Base-by-base conservation (phyloP, 2,888 invertebrate species). In the Oxystoma pomonae region DNA sequence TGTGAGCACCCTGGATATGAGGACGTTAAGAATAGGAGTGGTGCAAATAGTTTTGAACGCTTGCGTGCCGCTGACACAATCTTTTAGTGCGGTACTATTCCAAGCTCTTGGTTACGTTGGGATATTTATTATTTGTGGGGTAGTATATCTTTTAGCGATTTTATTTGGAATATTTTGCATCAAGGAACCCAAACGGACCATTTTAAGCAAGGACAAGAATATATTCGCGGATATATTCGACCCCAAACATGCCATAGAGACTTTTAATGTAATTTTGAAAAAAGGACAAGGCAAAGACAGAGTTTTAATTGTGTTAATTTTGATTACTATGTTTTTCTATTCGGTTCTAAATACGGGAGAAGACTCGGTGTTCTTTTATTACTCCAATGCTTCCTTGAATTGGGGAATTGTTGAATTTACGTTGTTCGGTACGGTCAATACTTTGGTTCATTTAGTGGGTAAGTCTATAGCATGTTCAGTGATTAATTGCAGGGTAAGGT, bases 1-100 rank as follows among this genome's bases (percentile, higher is more conserved):
- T 68, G 75, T 79, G 1, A 80, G 87, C 52, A 80, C 84, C 0
- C 62, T 83, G 19, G 85, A 86, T 69, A 82, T 84, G 67, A 80
- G 87, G 20, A 88, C 87, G 1, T 81, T 87, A 57, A 80, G 87
- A 71, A 81, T 87, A 56, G 88, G 87, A 16, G 73, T 86, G n/a
- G 81, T 86, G 16, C 79, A 80, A 67, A 78, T 78, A 21, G 73
- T 77, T 2, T 68, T 78, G 2, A 77, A 75, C 52, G 65, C 75
- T 49, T 72, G 71, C 52, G 65, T 69, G 1, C 76, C 78, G 0
- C 65, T 74, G 1, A 72, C 71, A 2, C 76, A 76, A 60, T 69
- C 73, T 7, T 70, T 79, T 16, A 76, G 77, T 65, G 79, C 75
- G 16, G 66, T 74, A 20, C 63, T 79, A 9, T 78, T 77, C 61